Base-by-base conservation (phyloP, 1,140 invertebrate species). In the Charaxes varanes region DNA sequence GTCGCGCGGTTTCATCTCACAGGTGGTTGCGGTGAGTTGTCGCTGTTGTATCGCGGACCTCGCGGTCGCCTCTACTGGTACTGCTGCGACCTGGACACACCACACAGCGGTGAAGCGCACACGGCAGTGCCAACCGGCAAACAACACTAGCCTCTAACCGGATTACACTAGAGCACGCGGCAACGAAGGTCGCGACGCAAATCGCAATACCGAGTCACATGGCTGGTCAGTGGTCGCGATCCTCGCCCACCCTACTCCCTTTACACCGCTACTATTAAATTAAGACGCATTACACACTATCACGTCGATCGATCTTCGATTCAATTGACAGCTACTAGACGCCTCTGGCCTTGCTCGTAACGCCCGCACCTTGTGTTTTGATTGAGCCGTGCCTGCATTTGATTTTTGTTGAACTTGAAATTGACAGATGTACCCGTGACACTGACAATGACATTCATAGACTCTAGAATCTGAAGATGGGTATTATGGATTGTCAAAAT, bases 1-100 rank as follows among this genome's bases (percentile, higher is more conserved):
- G 40, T 71, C 62, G 21, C 55, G 64, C 11, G 64, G 65, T 49
- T 62, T 68, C 64, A 68, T 68, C 46, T 49, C 44, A 19, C 24
- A 21, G 26, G 30, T 10, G 13, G 13, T 31, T 16, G 15, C 18
- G 15, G 3, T 31, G 28, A 31, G 18, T 7, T 1, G 11, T 19
- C 18, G 23, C 41, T 18, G 34, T 24, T 26, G 36, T 23, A 6
- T 10, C 16, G 3, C 30, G 18, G n/a, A n/a, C n/a, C n/a, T n/a
- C n/a, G n/a, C n/a, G n/a, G n/a, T n/a, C n/a, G n/a, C n/a, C n/a
- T n/a, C n/a, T n/a, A n/a, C n/a, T n/a, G n/a, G n/a, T n/a, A n/a
- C n/a, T n/a, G n/a, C n/a, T n/a, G n/a, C 19, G 40, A 16, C 34
- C 41, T 33, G 32, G 28, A 46, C 23, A 45, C 37, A 27, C 31